Conservation (phyloP, 2,888 invertebrate genomes). For the Hipparchia semele region DNA sequence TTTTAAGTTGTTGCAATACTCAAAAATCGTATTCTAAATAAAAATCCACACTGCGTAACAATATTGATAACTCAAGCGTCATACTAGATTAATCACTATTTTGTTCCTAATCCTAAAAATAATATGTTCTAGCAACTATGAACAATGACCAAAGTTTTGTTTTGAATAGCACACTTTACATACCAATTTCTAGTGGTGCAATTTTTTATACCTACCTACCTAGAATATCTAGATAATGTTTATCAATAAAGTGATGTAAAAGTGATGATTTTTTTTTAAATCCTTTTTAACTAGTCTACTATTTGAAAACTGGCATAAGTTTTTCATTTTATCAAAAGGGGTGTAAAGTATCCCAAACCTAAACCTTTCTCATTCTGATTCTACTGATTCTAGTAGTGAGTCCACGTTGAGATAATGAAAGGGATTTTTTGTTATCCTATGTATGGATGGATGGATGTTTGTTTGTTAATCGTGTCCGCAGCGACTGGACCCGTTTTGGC, state of each 20-base stretch:
- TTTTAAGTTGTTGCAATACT: slow-evolving; percentile 9
- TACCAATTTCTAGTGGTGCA: background rate
- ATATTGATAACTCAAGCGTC: no score
- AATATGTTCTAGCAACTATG: background rate
- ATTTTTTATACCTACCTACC: background rate
- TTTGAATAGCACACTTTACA: background rate
- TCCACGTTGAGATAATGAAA: no score
- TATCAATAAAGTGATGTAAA: background rate
- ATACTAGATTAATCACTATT: background rate
- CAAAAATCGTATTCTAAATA: background rate
- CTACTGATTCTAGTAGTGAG: no score
- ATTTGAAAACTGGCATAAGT: no score
- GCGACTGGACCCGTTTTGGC: no score
- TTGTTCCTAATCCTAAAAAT: background rate
- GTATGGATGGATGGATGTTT: no score
- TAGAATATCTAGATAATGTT: background rate
- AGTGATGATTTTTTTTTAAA: background rate
- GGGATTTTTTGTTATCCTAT: no score
- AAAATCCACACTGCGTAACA: background rate
- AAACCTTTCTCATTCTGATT: no score
- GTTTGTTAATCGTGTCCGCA: no score
- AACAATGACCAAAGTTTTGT: slow-evolving; percentile 1
- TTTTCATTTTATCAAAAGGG: no score
- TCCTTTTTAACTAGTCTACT: no score
- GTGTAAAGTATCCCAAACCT: no score